These are phyloP conservation scores for Sebastes elongatus DNA, from an alignment of 2,797 vertebrate species.

Conservation along the genomic window DNA sequence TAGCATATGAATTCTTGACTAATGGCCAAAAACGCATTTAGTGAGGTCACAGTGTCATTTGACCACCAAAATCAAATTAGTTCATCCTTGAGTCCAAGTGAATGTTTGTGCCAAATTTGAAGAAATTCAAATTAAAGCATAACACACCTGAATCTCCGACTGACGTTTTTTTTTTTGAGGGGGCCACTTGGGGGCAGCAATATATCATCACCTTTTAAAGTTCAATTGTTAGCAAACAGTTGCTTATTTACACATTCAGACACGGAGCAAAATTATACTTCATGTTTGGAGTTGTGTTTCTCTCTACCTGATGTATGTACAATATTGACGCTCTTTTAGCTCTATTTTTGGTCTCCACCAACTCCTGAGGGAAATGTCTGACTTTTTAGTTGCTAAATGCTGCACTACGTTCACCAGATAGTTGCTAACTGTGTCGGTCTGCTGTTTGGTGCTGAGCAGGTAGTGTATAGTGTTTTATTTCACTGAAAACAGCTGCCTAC, in stretches of 20 bases:
- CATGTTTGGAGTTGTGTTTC: no score
- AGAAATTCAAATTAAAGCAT: background rate
- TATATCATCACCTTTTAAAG: background rate
- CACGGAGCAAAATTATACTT: background rate
- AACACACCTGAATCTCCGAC: background rate
- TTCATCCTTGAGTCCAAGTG: no score
- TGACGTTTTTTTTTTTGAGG: background rate
- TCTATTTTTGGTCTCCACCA: background rate
- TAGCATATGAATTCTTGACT: no score
- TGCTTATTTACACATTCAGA: background rate
- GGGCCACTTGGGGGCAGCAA: background rate
- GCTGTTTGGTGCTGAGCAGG: background rate
- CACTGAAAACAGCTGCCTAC: background rate
- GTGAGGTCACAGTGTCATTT: rapidly evolving
- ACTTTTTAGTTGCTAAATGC: background rate
- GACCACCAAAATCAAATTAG: no score
- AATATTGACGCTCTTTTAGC: background rate
- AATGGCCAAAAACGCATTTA: no score
- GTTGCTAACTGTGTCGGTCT: background rate
- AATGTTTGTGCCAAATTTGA: no score
- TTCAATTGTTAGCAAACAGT: background rate
- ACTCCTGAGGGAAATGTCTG: background rate
- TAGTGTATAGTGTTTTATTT: background rate
- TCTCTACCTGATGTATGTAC: background rate
- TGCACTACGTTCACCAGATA: background rate